A percentile compares a stretch with the other conserved stretches of the same genome.
Evolutionary conservation across 1,140 invertebrate species (phyloP).

Genomic region (Thalassaphorura encarpata): DNA sequence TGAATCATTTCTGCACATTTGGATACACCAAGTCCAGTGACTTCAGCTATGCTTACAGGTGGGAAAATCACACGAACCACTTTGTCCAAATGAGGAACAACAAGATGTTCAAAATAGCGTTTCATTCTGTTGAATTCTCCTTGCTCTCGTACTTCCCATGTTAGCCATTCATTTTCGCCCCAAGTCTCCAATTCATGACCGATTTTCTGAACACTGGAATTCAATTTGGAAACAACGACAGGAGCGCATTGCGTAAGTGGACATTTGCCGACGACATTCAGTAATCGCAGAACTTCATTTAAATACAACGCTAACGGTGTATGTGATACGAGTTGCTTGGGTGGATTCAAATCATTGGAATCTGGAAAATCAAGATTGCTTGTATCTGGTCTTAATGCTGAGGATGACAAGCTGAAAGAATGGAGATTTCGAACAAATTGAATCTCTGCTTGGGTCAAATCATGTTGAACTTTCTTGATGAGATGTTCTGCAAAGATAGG

Average conservation of each 20-base stretch:
- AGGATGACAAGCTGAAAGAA: slow-evolving; percentile 25
- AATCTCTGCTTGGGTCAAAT: slow-evolving; percentile 26
- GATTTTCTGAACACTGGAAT: slow-evolving; percentile 22
- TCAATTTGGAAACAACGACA: slow-evolving; percentile 15
- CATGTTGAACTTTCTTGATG: slow-evolving; percentile 18
- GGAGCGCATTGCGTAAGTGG: slow-evolving; percentile 22
- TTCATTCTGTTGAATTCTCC: slow-evolving; percentile 28
- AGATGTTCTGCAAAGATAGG: slow-evolving; percentile 27
- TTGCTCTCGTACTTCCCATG: slow-evolving; percentile 30
- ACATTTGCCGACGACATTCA: slow-evolving; percentile 28
- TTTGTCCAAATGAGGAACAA: slow-evolving; percentile 31
- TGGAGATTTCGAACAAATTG: slow-evolving; percentile 26
- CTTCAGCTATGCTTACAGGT: slow-evolving; percentile 20
- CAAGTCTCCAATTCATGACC: slow-evolving; percentile 28
- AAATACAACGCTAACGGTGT: slow-evolving; percentile 24
- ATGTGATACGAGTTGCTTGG: slow-evolving; percentile 22
- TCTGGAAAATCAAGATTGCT: slow-evolving; percentile 20
- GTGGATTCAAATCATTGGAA: slow-evolving; percentile 21
- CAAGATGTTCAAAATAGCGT: slow-evolving; percentile 25
- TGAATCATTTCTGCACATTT: slow-evolving; percentile 27
- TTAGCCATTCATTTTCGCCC: slow-evolving; percentile 27
- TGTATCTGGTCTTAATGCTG: slow-evolving; percentile 2
- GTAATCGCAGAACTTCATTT: slow-evolving; percentile 24
- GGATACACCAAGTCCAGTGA: slow-evolving; percentile 24
- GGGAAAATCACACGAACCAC: slow-evolving; percentile 26